A percentile compares a stretch with the other conserved stretches of the same genome.
phyloP scores from a whole-genome alignment of 2,888 invertebrate species.

The Oxycera nigricornis region DNA sequence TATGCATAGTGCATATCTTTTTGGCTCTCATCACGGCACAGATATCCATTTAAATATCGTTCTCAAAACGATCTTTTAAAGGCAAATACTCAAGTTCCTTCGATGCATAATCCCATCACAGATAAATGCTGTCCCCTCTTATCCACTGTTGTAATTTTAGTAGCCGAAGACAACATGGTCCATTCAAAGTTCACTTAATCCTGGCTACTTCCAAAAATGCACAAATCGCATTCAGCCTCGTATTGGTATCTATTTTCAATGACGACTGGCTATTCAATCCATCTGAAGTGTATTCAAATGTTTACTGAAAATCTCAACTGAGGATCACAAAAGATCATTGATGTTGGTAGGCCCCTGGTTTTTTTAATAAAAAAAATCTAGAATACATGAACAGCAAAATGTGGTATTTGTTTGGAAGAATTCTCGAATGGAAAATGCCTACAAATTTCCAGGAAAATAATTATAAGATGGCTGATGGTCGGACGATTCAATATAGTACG shows the following conservation, averaged over 20 bases:
- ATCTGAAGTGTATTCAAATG: constrained; percentile 23
- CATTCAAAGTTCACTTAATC: constrained; percentile 8
- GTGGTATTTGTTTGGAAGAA: neutral
- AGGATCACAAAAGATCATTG: neutral
- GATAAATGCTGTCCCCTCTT: no score
- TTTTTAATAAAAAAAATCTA: neutral
- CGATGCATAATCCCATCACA: no score
- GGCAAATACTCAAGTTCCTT: no score
- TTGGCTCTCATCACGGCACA: no score
- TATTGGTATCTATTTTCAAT: neutral
- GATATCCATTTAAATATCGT: no score
- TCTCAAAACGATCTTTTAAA: no score
- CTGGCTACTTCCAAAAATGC: constrained; percentile 22
- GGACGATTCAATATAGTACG: neutral
- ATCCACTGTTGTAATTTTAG: neutral
- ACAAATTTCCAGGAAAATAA: constrained; percentile 15
- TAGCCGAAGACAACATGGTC: neutral
- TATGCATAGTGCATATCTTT: no score
- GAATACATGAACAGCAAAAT: neutral
- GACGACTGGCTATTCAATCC: constrained; percentile 16
- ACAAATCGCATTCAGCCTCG: neutral
- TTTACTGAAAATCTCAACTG: constrained; percentile 20
- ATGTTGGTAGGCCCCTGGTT: neutral
- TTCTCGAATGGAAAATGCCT: neutral
- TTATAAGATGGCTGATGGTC: constrained; percentile 6